Base-by-base conservation (phyloP, 2,113 vertebrate genomes). In the Eublepharis macularius region DNA sequence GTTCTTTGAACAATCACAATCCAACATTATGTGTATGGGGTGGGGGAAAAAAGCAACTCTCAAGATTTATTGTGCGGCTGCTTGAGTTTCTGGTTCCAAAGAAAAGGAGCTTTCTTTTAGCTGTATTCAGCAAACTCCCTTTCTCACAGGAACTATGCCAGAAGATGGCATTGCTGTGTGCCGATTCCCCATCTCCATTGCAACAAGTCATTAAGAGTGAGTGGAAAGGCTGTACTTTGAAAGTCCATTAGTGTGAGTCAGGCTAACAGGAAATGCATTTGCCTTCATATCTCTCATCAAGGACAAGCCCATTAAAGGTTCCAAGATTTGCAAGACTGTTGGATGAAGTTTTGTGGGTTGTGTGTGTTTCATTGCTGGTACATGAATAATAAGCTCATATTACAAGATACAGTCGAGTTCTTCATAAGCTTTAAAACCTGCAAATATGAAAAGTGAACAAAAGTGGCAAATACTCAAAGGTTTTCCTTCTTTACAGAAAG, bases 81-180 rank as follows among this genome's bases (percentile, higher is more conserved):
- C 0, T 82, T 1, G 76, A 66, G 74, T 66, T 88, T 65, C 47
- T 86, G 68, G 60, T 82, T 91, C 87, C 85, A 89, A 80, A 5
- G 86, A 93, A 85, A 75, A 86, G 85, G 83, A 90, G 84, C 77
- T 90, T 84, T 90, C 83, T 90, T 92, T 70, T 57, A 29, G 73
- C 6, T 76, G 87, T 26, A 85, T 93, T 92, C 91, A 88, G 88
- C 76, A 29, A 85, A 77, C 36, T 91, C 88, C 73, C 76, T 94
- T 94, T 93, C 92, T 94, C 93, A 93, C 87, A 91, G 94, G 93
- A 95, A 75, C 91, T 82, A 86, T 93, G 94, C 94, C 96, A 95
- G 95, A 82, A 95, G 96, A 91, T 93, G 92, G 94, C 92, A 86
- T 90, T 94, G 90, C 86, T 94, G 88, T 73, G 86, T 32, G 0